Base-by-base conservation (phyloP, 2,113 vertebrate genomes). In the Ardeotis arabs region DNA sequence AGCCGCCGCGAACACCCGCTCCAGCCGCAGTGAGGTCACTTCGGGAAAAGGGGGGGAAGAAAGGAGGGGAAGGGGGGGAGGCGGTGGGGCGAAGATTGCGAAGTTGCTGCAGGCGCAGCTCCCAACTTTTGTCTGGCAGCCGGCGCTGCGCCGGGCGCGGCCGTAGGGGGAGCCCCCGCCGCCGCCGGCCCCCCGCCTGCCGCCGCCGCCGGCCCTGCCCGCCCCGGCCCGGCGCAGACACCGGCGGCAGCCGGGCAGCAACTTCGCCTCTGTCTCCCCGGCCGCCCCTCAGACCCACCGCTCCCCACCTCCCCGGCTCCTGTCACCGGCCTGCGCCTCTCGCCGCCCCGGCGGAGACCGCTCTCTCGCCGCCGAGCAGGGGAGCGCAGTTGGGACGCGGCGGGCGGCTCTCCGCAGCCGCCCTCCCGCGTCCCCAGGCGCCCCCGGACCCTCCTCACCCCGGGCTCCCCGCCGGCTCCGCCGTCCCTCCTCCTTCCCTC, bases 21-120 rank as follows among this genome's bases (percentile, higher is more conserved):
- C 7, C n/a, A 21, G 58, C 10, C 35, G 55, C 53, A 35, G 3
- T 5, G 84, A 45, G 89, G 80, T 88, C 89, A 94, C 69, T 93
- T 60, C 16, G 76, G 80, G 76, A n/a, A 67, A 72, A 13, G 12
- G 5, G 3, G 6, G 11, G 27, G 25, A 7, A 15, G 25, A 53
- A 27, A 53, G 52, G 47, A 49, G 21, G 47, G 52, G 23, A 27
- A 53, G 14, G 52, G 27, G 8, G 24, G 27, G 19, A 14, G 5
- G 29, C 39, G n/a, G 37, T 24, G 25, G 52, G 25, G 5, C 2
- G 35, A 44, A 63, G 18, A 68, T 12, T 31, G 88, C 66, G 78
- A 95, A 96, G 93, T 95, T 95, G 84, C 83, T 45, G 76, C 82
- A 78, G 86, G 69, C 93, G 62, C 91, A 93, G 93, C 84, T 91